Evolutionary conservation across 2,888 invertebrate species (phyloP).

Genomic region (Didymodactylos carnosus): DNA sequence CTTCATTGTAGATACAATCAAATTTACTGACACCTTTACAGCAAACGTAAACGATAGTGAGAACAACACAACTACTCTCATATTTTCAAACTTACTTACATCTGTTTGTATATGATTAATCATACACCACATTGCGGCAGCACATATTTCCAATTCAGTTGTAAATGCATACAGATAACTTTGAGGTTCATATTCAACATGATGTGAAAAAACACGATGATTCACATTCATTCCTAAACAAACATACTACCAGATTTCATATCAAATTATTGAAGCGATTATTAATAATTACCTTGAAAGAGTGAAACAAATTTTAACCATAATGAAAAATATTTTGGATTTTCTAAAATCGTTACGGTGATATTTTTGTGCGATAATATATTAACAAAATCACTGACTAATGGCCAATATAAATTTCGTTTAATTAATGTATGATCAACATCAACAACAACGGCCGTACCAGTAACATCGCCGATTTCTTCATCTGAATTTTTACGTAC

Average conservation of each 20-base stretch:
- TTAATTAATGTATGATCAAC: conserved; percentile 78
- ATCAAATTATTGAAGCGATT: not conserved
- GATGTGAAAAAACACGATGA: conserved; percentile 64
- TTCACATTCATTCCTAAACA: conserved; percentile 75
- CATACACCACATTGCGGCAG: conserved; percentile 92
- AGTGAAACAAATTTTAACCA: conserved; percentile 83
- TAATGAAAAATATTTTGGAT: conserved; percentile 63
- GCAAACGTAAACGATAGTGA: too few species aligned
- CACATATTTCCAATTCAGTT: conserved; percentile 83
- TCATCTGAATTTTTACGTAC: too few species aligned
- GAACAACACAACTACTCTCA: too few species aligned
- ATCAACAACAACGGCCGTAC: conserved; percentile 53
- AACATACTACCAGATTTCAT: too few species aligned
- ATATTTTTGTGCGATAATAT: conserved; percentile 77
- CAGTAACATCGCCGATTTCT: not conserved
- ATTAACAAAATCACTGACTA: conserved; percentile 87
- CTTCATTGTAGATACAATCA: not conserved
- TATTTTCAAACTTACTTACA: not conserved
- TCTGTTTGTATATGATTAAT: conserved; percentile 47
- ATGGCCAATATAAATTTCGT: conserved; percentile 92
- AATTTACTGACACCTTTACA: not conserved
- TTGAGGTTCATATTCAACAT: conserved; percentile 75
- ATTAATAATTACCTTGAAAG: conserved; percentile 49
- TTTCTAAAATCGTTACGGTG: conserved; percentile 66
- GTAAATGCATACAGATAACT: conserved; percentile 93